These are phyloP conservation scores for Todiramphus chloris DNA, from an alignment of 2,113 vertebrate species.

Conservation along the genomic window DNA sequence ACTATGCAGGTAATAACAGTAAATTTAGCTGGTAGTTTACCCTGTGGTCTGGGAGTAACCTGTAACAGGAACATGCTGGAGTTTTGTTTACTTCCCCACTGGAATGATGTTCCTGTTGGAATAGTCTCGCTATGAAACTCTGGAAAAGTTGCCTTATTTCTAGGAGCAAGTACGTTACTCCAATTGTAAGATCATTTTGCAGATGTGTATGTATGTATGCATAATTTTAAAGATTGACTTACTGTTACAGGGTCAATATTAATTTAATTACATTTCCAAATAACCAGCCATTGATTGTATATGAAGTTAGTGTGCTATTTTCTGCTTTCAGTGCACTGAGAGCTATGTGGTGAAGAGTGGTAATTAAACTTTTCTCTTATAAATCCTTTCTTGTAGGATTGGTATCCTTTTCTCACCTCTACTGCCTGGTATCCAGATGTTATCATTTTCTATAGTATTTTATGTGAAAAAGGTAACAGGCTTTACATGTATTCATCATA, in stretches of 20 bases:
- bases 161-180: background rate
- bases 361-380: background rate
- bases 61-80: background rate
- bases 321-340: background rate
- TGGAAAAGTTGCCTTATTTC: background rate
- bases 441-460: conserved; percentile 87
- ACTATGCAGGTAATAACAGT: background rate
- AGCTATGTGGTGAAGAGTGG: background rate
- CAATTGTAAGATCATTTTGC: background rate
- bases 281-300: background rate
- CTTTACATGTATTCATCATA: background rate
- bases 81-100: background rate
- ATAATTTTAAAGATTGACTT: background rate
- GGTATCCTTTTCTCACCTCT: conserved; percentile 94
- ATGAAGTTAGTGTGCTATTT: background rate
- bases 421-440: conserved; percentile 89
- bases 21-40: background rate
- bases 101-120: background rate
- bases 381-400: conserved; percentile 78
- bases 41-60: background rate
- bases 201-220: background rate
- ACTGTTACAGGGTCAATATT: background rate
- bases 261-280: background rate
- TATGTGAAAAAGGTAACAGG: conserved; percentile 89
- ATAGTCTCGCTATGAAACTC: background rate